Evolutionary conservation across 2,888 invertebrate genomes (phyloP).

Genomic region (Hylaea fasciaria): DNA sequence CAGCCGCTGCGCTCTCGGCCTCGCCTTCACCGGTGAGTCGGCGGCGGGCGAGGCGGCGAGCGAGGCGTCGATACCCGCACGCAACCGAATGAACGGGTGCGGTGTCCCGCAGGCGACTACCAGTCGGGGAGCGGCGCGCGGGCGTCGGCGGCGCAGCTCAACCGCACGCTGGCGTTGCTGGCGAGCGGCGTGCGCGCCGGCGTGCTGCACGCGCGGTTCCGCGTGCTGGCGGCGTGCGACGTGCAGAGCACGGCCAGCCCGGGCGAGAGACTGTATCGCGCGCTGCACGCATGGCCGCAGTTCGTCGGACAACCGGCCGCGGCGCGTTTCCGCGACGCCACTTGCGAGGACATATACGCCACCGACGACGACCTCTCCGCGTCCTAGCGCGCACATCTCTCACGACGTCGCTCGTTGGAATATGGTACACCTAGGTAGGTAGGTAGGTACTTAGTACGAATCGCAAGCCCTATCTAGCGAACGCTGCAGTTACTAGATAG

Average conservation of each 20-base stretch:
- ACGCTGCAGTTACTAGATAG: too few relatives aligned
- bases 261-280: constrained; percentile 63
- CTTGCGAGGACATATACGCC: constrained; percentile 56
- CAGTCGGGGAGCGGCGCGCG: constrained; percentile 58
- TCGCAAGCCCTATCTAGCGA: too few relatives aligned
- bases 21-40: constrained; percentile 71
- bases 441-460: too few relatives aligned
- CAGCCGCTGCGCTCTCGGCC: constrained; percentile 69
- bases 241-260: constrained; percentile 60
- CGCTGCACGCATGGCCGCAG: constrained; percentile 55
- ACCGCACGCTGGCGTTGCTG: constrained; percentile 57
- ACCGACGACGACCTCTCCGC: constrained; percentile 4
- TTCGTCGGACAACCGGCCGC: constrained; percentile 44
- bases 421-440: too few relatives aligned
- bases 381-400: too few relatives aligned
- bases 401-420: too few relatives aligned
- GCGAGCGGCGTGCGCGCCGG: constrained; percentile 60
- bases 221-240: constrained; percentile 66
- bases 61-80: too few relatives aligned
- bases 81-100: too few relatives aligned
- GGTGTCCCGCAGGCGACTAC: constrained; percentile 67
- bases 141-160: constrained; percentile 60
- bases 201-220: constrained; percentile 58
- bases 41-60: too few relatives aligned
- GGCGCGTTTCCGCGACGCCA: constrained; percentile 44